These are phyloP conservation scores for Cephus spinipes DNA, from an alignment of 2,888 invertebrate species.

Conservation along the genomic window DNA sequence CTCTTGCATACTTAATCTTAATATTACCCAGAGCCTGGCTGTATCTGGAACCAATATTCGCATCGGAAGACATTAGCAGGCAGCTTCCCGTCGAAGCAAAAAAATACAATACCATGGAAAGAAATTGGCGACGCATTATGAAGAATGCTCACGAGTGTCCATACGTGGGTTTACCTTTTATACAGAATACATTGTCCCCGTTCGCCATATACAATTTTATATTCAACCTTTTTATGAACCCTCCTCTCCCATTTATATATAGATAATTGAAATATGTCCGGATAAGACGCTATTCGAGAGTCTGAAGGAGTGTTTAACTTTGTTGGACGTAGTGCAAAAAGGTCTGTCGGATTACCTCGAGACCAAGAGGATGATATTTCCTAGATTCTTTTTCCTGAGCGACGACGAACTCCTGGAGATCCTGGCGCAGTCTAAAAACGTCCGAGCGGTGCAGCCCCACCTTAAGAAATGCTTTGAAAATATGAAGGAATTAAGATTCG, in stretches of 20 bases:
- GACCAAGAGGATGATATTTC: conserved; percentile 80
- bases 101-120: conserved; percentile 82
- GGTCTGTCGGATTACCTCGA: conserved; percentile 84
- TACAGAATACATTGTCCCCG: background rate
- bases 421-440: conserved; percentile 82
- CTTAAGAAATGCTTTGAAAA: conserved; percentile 87
- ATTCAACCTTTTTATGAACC: background rate
- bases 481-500: conserved; percentile 79
- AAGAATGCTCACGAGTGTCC: conserved; percentile 76
- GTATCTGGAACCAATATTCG: conserved; percentile 86
- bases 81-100: conserved; percentile 84
- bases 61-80: conserved; percentile 82
- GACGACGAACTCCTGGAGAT: conserved; percentile 87
- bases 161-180: conserved; percentile 68
- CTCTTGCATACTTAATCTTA: background rate
- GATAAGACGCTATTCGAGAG: conserved; percentile 77
- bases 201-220: background rate
- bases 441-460: conserved; percentile 83
- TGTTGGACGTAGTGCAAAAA: conserved; percentile 79
- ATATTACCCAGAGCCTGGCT: conserved; percentile 76
- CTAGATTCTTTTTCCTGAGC: conserved; percentile 84
- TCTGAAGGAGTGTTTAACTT: conserved; percentile 76
- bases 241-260: conserved; percentile 20
- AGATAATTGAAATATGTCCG: conserved; percentile 76
- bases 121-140: conserved; percentile 85